These are phyloP conservation scores for Poeciliopsis gracilis DNA, from an alignment of 2,797 vertebrate species.

Conservation along the genomic window DNA sequence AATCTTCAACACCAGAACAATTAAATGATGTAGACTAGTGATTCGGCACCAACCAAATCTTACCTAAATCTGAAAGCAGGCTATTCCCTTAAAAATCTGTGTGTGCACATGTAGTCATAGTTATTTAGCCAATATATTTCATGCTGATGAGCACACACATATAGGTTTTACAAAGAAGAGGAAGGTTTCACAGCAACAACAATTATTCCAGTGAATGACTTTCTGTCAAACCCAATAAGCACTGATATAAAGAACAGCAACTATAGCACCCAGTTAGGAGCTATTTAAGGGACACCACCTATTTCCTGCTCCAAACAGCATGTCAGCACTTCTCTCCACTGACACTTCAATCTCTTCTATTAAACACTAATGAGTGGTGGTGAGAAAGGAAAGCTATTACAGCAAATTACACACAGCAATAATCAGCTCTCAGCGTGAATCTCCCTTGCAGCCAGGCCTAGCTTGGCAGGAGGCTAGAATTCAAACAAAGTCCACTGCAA, in stretches of 20 bases:
- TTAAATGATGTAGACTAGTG: neutral
- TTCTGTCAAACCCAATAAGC: conserved; percentile 32
- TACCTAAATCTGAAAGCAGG: neutral
- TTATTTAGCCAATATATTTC: conserved; percentile 40
- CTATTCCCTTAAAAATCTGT: neutral
- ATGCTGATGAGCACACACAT: conserved; percentile 14
- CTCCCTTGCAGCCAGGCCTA: conserved; percentile 30
- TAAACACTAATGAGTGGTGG: conserved; percentile 56
- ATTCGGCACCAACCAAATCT: neutral
- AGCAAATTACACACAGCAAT: conserved; percentile 46
- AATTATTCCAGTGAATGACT: conserved; percentile 36
- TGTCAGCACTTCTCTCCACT: conserved; percentile 63
- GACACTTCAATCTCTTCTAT: conserved; percentile 57
- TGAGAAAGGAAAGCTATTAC: conserved; percentile 18
- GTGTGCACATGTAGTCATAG: conserved; percentile 20
- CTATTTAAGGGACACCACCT: conserved; percentile 67
- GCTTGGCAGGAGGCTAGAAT: conserved; percentile 19
- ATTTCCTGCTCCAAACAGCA: conserved; percentile 59
- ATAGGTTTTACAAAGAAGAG: neutral
- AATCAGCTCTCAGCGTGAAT: conserved; percentile 52
- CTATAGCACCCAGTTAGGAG: conserved; percentile 69
- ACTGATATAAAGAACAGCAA: conserved; percentile 36
- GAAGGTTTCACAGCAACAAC: conserved; percentile 31
- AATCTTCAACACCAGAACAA: conserved; percentile 2
- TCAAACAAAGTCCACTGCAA: neutral